Conservation (phyloP, 2,797 vertebrate genomes). For the Falco biarmicus region DNA sequence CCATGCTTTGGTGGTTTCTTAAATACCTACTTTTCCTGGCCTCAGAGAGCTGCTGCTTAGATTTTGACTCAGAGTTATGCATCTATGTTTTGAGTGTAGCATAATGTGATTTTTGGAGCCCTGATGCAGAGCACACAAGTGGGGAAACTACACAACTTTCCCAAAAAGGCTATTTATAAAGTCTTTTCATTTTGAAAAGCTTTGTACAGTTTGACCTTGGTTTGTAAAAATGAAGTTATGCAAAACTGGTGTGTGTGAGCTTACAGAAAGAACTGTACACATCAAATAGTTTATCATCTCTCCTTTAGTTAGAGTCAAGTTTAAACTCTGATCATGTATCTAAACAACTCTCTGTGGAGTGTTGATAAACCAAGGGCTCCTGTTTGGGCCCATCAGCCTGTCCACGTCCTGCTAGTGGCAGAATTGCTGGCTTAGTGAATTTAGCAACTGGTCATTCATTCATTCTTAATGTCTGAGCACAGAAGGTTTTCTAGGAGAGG, state of each 20-base stretch:
- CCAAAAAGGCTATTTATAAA: background rate
- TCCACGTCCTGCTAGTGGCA: background rate
- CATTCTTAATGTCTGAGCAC: background rate
- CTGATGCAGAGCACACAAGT: background rate
- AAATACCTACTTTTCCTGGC: constrained; percentile 18
- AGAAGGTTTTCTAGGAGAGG: background rate
- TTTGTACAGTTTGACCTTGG: background rate
- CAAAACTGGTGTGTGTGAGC: background rate
- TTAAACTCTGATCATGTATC: background rate
- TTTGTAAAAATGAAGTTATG: background rate
- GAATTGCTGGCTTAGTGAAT: background rate
- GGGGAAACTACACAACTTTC: background rate
- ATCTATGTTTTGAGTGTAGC: background rate
- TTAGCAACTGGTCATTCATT: background rate
- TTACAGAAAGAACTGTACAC: background rate
- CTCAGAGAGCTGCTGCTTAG: background rate
- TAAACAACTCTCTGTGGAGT: background rate
- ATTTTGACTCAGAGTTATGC: constrained; percentile 11
- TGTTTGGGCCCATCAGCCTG: background rate
- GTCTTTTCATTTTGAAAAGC: background rate
- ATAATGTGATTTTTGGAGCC: background rate
- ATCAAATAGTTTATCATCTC: background rate
- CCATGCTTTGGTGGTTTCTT: background rate
- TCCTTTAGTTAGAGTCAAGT: background rate
- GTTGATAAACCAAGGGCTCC: background rate